Conservation (phyloP, 30 jellyfish, hydroid and myxozoan species). For the Catostylus mosaicus region DNA sequence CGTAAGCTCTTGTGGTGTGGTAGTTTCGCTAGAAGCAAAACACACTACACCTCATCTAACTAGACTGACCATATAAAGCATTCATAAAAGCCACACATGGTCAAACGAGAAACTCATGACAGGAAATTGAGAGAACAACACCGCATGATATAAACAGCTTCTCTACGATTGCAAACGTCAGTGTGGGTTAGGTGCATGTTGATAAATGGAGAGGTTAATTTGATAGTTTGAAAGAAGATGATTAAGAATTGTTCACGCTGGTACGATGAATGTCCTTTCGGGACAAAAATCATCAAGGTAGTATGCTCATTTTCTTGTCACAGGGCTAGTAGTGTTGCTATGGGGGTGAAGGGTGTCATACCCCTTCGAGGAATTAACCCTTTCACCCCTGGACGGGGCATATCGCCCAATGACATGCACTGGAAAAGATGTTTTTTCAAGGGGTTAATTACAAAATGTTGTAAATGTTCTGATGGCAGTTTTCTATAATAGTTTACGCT, state of each 20-base stretch:
- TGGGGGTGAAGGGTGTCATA: too few relatives aligned
- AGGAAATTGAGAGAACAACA: background rate
- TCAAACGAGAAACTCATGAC: background rate
- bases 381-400: too few relatives aligned
- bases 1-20: background rate
- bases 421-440: too few relatives aligned
- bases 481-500: too few relatives aligned
- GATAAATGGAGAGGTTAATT: background rate
- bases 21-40: background rate
- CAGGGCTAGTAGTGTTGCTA: too few relatives aligned
- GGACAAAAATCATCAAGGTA: background rate
- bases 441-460: too few relatives aligned
- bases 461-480: too few relatives aligned
- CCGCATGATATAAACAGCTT: background rate
- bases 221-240: background rate
- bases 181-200: background rate
- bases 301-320: too few relatives aligned
- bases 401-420: too few relatives aligned
- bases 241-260: background rate
- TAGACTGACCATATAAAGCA: background rate
- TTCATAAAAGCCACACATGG: background rate
- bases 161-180: background rate
- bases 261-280: background rate
- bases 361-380: too few relatives aligned
- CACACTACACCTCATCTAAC: background rate